Conservation (phyloP, 92 coral and sea anemone genomes). For the Chrysogorgia sp. region DNA sequence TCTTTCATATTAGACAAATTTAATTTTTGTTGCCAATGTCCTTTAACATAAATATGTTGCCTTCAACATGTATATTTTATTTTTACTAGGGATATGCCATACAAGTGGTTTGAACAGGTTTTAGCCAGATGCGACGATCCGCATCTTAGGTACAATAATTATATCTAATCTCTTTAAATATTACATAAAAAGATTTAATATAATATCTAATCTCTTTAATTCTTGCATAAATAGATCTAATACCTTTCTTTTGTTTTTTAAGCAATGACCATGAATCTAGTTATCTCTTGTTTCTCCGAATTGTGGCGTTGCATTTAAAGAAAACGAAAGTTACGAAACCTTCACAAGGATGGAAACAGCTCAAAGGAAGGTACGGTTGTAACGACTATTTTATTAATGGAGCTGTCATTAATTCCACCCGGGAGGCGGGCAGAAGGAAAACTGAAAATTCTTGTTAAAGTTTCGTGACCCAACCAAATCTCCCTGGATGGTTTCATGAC, state of each 20-base stretch:
- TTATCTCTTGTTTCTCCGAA: constrained; percentile 71
- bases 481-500: too few species aligned
- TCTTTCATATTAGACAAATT: too few species aligned
- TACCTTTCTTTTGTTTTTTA: background rate
- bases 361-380: constrained; percentile 87
- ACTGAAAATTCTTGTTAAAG: too few species aligned
- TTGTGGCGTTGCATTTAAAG: constrained; percentile 78
- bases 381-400: background rate
- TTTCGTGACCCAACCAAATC: too few species aligned
- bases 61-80: background rate
- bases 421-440: too few species aligned
- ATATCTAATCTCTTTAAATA: background rate
- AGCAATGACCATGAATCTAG: constrained; percentile 84
- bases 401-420: too few species aligned
- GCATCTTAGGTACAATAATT: constrained; percentile 53
- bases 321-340: constrained; percentile 71
- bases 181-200: background rate
- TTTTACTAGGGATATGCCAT: constrained; percentile 38
- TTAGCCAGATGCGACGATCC: constrained; percentile 53
- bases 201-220: too few species aligned
- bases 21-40: too few species aligned
- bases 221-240: background rate
- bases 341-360: constrained; percentile 89
- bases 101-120: constrained; percentile 84
- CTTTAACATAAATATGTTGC: too few species aligned